These are phyloP conservation scores for Eulemur albifrons DNA, from an alignment of 2,797 vertebrate species.

Conservation along the genomic window DNA sequence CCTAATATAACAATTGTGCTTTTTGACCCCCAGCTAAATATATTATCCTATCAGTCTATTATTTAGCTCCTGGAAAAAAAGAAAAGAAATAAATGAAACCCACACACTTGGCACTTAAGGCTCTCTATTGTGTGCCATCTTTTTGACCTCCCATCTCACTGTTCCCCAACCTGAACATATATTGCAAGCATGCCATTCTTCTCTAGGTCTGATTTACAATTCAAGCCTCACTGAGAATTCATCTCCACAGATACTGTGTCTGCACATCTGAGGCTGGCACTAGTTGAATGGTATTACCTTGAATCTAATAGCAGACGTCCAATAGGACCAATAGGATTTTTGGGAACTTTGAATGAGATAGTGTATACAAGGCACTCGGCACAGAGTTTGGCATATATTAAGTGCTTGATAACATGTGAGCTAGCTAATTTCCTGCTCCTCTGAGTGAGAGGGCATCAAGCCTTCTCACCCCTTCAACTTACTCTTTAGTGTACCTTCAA, in stretches of 20 bases:
- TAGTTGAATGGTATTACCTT: not conserved
- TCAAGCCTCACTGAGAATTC: not conserved
- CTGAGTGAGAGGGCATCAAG: not conserved
- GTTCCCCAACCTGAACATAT: not conserved
- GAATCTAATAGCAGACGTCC: not conserved
- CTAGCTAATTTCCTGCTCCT: not conserved
- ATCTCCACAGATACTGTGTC: not conserved
- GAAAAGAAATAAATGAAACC: conserved; percentile 30
- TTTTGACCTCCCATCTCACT: not conserved
- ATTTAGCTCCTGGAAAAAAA: not conserved
- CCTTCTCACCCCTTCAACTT: not conserved
- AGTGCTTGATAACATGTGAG: not conserved
- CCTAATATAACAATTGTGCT: not conserved
- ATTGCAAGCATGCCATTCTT: conserved; percentile 15
- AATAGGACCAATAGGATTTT: not conserved
- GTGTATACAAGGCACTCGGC: not conserved
- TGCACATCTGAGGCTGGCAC: not conserved
- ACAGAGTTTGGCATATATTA: not conserved
- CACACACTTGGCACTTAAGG: not conserved
- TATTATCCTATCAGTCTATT: not conserved
- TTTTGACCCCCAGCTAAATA: conserved; percentile 7
- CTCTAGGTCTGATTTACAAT: not conserved
- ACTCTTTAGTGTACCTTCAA: not conserved
- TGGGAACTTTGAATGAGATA: not conserved
- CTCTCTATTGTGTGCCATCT: not conserved